Conservation (phyloP, 1,140 invertebrate genomes). For the Alviniconcha marisindica region DNA sequence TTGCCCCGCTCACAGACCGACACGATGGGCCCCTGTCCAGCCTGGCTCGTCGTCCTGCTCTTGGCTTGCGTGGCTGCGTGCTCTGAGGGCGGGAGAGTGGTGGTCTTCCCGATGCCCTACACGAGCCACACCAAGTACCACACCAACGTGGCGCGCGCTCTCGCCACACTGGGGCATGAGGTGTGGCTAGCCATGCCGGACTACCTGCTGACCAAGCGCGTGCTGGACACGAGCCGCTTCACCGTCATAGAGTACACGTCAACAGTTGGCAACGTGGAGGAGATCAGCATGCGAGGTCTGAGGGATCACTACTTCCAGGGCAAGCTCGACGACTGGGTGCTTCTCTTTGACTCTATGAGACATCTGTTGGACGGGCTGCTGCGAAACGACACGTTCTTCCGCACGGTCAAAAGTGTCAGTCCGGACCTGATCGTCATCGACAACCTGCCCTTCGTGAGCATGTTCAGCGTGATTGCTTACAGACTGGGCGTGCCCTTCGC, state of each 20-base stretch:
- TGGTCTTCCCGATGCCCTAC: slow-evolving; percentile 27
- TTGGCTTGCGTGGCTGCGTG: neutral
- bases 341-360: neutral
- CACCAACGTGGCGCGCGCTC: slow-evolving; percentile 25
- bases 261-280: neutral
- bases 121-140: slow-evolving; percentile 41
- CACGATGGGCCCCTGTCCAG: too few species aligned
- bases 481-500: slow-evolving; percentile 45
- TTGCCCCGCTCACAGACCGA: too few species aligned
- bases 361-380: neutral
- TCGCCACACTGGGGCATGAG: slow-evolving; percentile 35
- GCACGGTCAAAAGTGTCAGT: too few species aligned
- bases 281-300: neutral
- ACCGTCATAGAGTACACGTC: slow-evolving; percentile 27
- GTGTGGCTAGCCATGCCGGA: slow-evolving; percentile 40
- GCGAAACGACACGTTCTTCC: slow-evolving; percentile 11
- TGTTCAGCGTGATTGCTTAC: slow-evolving; percentile 40
- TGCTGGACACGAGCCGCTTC: slow-evolving; percentile 29
- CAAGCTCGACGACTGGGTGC: neutral
- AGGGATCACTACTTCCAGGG: neutral
- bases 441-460: slow-evolving; percentile 28
- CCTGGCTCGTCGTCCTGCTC: too few species aligned
- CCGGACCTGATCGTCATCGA: slow-evolving; percentile 33
- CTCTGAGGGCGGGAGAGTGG: slow-evolving; percentile 21
- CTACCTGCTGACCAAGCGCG: slow-evolving; percentile 4